phyloP scores from a whole-genome alignment of 1,140 invertebrate genomes.

The Antheraea mylitta region DNA sequence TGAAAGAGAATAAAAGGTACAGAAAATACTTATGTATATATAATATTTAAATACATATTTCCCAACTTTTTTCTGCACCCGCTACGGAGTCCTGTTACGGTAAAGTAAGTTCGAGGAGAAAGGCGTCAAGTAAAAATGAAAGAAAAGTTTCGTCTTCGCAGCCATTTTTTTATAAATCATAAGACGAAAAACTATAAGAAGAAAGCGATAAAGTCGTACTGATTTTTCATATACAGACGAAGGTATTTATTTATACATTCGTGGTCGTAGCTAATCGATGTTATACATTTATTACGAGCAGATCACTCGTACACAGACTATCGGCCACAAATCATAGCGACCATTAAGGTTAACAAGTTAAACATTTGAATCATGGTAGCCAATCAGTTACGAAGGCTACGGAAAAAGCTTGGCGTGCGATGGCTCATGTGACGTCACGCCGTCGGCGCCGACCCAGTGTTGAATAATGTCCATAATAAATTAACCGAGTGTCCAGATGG shows the following conservation, averaged over 20 bases:
- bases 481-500: conserved; percentile 42
- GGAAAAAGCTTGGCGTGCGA: conserved; percentile 30
- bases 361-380: conserved; percentile 31
- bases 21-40: not conserved
- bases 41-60: not conserved
- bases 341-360: conserved; percentile 42
- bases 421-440: conserved; percentile 36
- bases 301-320: conserved; percentile 16
- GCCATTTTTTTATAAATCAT: conserved; percentile 4
- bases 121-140: conserved; percentile 2
- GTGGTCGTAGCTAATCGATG: conserved; percentile 16
- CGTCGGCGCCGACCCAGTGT: conserved; percentile 24
- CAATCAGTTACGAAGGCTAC: conserved; percentile 26
- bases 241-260: conserved; percentile 5
- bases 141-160: not conserved
- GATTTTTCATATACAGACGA: conserved; percentile 19
- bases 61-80: not conserved
- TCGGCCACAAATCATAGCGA: conserved; percentile 32
- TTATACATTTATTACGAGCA: conserved; percentile 17
- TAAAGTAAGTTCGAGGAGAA: not conserved
- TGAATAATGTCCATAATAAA: conserved; percentile 47
- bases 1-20: not conserved
- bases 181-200: conserved; percentile 14
- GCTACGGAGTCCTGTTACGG: not conserved
- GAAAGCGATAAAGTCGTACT: conserved; percentile 12